These are phyloP conservation scores for Pterocles orientalis DNA, from an alignment of 2,113 vertebrate species.

Conservation along the genomic window DNA sequence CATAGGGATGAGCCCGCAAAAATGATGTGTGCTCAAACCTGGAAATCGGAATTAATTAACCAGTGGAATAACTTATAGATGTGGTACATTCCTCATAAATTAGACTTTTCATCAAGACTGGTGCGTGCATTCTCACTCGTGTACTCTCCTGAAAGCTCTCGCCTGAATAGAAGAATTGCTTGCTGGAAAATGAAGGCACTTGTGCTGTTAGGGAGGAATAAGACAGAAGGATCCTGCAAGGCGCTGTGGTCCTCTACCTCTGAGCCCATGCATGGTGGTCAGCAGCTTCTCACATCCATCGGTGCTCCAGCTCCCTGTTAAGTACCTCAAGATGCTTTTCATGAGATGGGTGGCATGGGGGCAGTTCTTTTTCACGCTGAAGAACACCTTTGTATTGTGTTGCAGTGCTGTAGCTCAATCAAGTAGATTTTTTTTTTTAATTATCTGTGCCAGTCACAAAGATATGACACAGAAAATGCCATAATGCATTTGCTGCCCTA, in stretches of 20 bases:
- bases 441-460: background rate
- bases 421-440: background rate
- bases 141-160: background rate
- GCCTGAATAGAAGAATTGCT: background rate
- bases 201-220: background rate
- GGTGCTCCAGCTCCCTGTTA: background rate
- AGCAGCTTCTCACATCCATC: background rate
- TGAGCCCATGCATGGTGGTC: background rate
- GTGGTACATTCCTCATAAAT: background rate
- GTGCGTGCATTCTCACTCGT: background rate
- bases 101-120: background rate
- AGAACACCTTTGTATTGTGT: background rate
- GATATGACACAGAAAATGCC: background rate
- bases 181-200: background rate
- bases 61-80: background rate
- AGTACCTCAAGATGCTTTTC: background rate
- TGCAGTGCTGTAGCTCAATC: background rate
- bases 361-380: background rate
- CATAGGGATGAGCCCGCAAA: background rate
- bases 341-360: background rate
- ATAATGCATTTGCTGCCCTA: background rate
- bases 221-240: background rate
- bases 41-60: constrained; percentile 15
- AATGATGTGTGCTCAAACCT: background rate
- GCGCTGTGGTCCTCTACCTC: background rate